phyloP scores from a whole-genome alignment of 2,797 vertebrate species.

The Aphelocoma californica region DNA sequence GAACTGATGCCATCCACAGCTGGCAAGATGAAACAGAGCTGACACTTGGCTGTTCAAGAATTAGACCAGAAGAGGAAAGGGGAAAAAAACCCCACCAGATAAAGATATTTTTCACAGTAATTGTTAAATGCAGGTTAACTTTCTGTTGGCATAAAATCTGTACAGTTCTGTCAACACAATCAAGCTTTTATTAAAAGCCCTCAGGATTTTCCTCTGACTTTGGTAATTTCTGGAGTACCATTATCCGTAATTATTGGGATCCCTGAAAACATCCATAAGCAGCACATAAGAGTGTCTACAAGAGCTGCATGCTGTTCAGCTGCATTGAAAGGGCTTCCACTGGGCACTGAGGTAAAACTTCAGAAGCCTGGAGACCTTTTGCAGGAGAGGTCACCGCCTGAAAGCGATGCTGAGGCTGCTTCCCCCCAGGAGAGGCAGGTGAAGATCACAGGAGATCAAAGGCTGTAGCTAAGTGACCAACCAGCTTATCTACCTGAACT shows the following conservation, averaged over 20 bases:
- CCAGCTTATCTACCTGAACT: neutral
- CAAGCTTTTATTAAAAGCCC: neutral
- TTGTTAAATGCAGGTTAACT: neutral
- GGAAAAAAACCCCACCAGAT: accelerated
- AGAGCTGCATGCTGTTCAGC: neutral
- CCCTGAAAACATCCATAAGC: neutral
- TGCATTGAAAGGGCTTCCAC: neutral
- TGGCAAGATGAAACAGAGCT: neutral
- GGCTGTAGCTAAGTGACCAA: neutral
- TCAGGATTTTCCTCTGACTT: neutral
- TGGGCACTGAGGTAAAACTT: neutral
- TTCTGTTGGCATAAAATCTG: neutral
- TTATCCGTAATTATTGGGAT: neutral
- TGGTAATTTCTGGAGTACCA: neutral
- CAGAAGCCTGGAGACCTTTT: neutral
- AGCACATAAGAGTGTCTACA: neutral
- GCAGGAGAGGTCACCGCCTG: neutral
- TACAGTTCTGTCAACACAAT: neutral
- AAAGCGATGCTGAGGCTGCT: neutral
- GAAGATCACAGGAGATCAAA: neutral
- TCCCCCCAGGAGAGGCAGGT: neutral
- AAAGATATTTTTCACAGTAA: neutral
- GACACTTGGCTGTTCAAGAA: neutral
- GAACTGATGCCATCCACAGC: neutral
- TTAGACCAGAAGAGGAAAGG: neutral